Evolutionary conservation across 2,113 vertebrate species (phyloP).

Genomic region (Hylia prasina): DNA sequence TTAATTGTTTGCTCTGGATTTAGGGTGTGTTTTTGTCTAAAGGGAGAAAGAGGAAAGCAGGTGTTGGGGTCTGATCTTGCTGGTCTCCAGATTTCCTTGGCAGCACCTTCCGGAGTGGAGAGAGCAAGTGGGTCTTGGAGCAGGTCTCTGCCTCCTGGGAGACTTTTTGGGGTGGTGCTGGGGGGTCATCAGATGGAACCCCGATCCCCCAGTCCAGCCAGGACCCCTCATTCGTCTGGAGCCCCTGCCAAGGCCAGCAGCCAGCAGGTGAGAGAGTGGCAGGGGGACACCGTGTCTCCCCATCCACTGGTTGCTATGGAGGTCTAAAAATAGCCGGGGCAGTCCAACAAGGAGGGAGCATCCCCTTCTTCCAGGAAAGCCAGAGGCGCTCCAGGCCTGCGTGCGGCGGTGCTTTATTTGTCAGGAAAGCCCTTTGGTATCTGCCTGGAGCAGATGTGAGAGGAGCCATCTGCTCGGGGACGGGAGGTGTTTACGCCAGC

Average conservation of each 20-base stretch:
- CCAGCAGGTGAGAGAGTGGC: neutral
- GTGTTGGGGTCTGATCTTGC: neutral
- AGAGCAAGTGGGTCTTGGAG: neutral
- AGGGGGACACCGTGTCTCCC: neutral
- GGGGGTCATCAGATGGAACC: accelerated
- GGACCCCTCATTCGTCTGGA: accelerated
- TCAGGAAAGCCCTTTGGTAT: conserved; percentile 22
- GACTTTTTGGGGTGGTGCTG: neutral
- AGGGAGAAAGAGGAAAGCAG: neutral
- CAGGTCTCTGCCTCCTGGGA: neutral
- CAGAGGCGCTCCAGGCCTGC: neutral
- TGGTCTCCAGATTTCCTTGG: neutral
- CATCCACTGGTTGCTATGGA: neutral
- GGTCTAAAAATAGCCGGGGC: neutral
- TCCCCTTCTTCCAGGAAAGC: neutral
- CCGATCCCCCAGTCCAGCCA: neutral
- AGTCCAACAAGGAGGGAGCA: neutral
- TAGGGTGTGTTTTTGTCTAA: neutral
- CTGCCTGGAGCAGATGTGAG: neutral
- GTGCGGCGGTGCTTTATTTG: neutral
- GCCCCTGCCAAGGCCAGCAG: neutral
- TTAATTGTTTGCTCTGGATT: conserved; percentile 28
- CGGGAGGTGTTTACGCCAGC: neutral
- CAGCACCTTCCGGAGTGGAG: accelerated
- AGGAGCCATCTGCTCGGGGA: neutral